phyloP scores from a whole-genome alignment of 2,888 invertebrate genomes.

The Ellobium chinense region DNA sequence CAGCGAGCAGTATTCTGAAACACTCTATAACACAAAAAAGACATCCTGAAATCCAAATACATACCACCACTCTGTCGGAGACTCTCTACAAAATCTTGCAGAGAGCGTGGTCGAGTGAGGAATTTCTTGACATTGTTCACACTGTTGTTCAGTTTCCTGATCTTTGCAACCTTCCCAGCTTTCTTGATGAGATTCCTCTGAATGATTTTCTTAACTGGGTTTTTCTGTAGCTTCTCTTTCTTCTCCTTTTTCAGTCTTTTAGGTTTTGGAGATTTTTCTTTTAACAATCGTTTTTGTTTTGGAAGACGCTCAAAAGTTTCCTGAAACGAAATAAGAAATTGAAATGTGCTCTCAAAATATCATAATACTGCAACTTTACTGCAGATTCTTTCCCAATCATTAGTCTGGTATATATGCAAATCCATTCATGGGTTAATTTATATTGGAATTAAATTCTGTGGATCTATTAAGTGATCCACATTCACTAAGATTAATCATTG shows the following conservation, averaged over 20 bases:
- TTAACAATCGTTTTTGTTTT: constrained; percentile 23
- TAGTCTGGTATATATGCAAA: no score
- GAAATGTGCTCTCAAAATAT: no score
- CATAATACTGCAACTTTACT: no score
- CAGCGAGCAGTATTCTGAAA: no score
- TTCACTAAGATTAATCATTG: no score
- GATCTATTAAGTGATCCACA: no score
- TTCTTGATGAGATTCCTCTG: constrained; percentile 20
- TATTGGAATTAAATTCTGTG: no score
- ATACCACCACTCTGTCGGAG: constrained; percentile 21
- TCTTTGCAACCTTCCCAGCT: constrained; percentile 4
- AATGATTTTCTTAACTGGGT: constrained; percentile 8
- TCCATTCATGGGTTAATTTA: no score
- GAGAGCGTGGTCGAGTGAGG: constrained; percentile 17
- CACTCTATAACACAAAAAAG: not conserved
- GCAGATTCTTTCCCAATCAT: no score
- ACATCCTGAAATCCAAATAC: no score
- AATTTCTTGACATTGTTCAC: not conserved
- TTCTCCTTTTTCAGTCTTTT: not conserved
- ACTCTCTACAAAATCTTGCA: constrained; percentile 30
- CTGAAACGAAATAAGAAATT: not conserved
- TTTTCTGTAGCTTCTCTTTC: constrained; percentile 1
- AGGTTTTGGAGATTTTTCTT: not conserved
- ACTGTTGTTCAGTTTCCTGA: not conserved
- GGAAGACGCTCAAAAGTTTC: constrained; percentile 29